Evolutionary conservation across 2,797 vertebrate species (phyloP).

Genomic region (Brachyrhaphis roseni): DNA sequence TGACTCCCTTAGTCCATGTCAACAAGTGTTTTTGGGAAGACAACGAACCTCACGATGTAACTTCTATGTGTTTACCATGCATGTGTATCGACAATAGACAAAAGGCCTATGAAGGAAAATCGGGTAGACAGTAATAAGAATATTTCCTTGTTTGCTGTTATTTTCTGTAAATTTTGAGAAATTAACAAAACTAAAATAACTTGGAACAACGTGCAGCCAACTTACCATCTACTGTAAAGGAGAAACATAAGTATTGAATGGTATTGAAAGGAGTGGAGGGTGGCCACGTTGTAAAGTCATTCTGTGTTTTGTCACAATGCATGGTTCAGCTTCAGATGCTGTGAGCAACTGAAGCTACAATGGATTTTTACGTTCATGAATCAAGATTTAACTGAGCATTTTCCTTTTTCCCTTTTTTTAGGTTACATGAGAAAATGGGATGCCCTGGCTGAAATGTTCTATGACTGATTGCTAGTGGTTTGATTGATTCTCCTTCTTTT

Average conservation of each 20-base stretch:
- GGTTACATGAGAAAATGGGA: constrained; percentile 51
- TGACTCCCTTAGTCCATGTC: background rate
- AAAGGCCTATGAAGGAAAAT: background rate
- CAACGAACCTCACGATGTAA: background rate
- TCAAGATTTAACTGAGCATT: constrained; percentile 72
- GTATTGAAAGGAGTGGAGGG: constrained; percentile 49
- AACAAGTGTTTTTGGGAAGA: background rate
- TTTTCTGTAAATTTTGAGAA: background rate
- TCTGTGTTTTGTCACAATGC: constrained; percentile 34
- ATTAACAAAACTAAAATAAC: background rate
- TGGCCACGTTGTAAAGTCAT: constrained; percentile 47
- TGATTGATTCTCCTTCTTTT: constrained; percentile 76
- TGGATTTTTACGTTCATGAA: constrained; percentile 43
- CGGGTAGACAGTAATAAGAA: background rate
- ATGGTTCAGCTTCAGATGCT: constrained; percentile 24
- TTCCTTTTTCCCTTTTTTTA: constrained; percentile 29
- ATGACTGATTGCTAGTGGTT: constrained; percentile 77
- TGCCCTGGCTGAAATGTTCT: constrained; percentile 72
- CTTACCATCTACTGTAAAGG: background rate
- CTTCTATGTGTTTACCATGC: background rate
- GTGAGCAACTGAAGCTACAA: constrained; percentile 13
- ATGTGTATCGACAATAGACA: background rate
- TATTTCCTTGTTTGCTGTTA: background rate
- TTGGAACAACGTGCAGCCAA: background rate
- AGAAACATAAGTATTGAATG: background rate